Conservation (phyloP, 2,888 invertebrate species). For the Belgica antarctica region DNA sequence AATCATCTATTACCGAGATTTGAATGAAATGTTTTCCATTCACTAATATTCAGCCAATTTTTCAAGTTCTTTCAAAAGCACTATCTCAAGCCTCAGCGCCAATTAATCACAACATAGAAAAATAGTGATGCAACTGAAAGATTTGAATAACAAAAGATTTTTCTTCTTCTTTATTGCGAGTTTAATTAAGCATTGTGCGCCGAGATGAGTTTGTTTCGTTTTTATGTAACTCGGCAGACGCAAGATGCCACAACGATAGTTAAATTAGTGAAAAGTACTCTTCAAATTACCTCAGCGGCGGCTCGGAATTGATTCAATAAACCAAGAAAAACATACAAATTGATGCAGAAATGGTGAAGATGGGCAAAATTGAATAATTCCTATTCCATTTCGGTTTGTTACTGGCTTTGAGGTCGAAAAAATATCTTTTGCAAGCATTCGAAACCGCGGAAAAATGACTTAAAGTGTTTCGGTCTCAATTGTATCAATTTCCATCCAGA, state of each 20-base stretch:
- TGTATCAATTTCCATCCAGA: not conserved
- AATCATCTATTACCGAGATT: too few relatives aligned
- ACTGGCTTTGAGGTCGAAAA: not conserved
- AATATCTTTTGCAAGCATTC: not conserved
- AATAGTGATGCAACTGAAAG: not conserved
- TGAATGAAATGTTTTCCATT: too few relatives aligned
- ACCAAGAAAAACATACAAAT: not conserved
- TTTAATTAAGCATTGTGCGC: slow-evolving; percentile 35
- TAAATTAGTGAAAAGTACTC: not conserved
- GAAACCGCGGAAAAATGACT: not conserved
- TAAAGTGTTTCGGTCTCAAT: not conserved
- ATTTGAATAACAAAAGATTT: not conserved
- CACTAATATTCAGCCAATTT: too few relatives aligned
- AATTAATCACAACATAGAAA: not conserved
- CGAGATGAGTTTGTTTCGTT: not conserved
- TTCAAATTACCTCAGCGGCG: not conserved
- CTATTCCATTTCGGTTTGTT: not conserved
- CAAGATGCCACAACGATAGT: not conserved
- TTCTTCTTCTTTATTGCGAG: not conserved
- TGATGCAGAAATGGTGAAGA: not conserved
- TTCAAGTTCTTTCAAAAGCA: not conserved
- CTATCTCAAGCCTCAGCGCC: not conserved
- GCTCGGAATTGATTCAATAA: not conserved
- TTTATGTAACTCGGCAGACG: not conserved
- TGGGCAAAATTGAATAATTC: not conserved